Evolutionary conservation across 2,888 invertebrate genomes (phyloP).

Genomic region (Brenthis daphne): DNA sequence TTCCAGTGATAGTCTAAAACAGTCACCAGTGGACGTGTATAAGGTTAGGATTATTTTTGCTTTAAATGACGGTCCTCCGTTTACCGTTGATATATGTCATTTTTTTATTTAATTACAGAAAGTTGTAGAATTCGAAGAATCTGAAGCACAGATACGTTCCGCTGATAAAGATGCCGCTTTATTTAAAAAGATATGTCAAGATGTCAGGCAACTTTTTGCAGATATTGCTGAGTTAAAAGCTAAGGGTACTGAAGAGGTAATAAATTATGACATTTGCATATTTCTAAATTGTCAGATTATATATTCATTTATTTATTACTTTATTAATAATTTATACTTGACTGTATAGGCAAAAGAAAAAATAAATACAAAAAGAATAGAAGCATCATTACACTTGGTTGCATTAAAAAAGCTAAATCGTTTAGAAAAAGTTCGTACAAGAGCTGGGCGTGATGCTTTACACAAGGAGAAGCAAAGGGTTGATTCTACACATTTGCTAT

Average conservation of each 20-base stretch:
- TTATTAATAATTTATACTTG: slow-evolving; percentile 19
- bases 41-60: slow-evolving; percentile 68
- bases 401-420: slow-evolving; percentile 94
- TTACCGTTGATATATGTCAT: slow-evolving; percentile 18
- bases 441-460: slow-evolving; percentile 90
- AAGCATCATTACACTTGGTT: slow-evolving; percentile 90
- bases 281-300: not conserved
- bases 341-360: slow-evolving; percentile 81
- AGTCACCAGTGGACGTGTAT: slow-evolving; percentile 81
- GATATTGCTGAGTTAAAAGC: slow-evolving; percentile 86
- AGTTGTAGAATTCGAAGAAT: slow-evolving; percentile 88
- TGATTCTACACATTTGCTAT: slow-evolving; percentile 93
- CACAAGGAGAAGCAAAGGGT: slow-evolving; percentile 93
- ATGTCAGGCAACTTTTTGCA: slow-evolving; percentile 85
- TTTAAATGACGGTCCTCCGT: not conserved
- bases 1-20: slow-evolving; percentile 64
- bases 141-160: slow-evolving; percentile 85
- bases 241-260: slow-evolving; percentile 80
- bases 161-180: slow-evolving; percentile 86
- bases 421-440: slow-evolving; percentile 93
- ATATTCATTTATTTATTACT: slow-evolving; percentile 1
- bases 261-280: not conserved
- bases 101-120: slow-evolving; percentile 70
- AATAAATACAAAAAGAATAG: slow-evolving; percentile 85
- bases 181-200: slow-evolving; percentile 86